Evolutionary conservation across 2,888 invertebrate species (phyloP).

Genomic region (Antheraea assamensis): DNA sequence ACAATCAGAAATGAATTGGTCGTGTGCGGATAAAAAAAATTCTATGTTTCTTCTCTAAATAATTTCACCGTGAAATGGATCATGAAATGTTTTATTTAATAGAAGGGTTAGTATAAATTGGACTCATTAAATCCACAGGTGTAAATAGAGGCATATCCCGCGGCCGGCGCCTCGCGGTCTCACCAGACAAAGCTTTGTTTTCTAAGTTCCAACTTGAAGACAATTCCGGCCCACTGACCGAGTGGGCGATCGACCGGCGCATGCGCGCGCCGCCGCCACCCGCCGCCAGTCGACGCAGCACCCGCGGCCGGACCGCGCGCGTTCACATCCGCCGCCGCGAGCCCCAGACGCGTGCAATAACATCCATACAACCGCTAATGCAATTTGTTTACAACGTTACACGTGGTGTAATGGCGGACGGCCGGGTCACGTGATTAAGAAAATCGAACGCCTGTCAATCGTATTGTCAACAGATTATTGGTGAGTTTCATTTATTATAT

Average conservation of each 20-base stretch:
- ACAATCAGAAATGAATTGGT: too few species aligned
- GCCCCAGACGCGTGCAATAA: slow-evolving; percentile 33
- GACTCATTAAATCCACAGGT: slow-evolving; percentile 59
- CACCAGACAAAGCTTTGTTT: slow-evolving; percentile 77
- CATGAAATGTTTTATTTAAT: not conserved
- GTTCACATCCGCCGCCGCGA: slow-evolving; percentile 29
- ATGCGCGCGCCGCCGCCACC: slow-evolving; percentile 55
- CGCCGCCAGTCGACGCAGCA: slow-evolving; percentile 55
- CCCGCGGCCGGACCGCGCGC: slow-evolving; percentile 63
- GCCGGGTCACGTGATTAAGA: slow-evolving; percentile 42
- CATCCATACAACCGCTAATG: slow-evolving; percentile 25
- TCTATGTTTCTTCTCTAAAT: not conserved
- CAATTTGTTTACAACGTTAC: slow-evolving; percentile 41
- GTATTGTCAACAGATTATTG: slow-evolving; percentile 11
- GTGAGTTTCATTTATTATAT: slow-evolving; percentile 17
- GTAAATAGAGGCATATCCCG: slow-evolving; percentile 56
- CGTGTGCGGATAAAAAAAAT: not conserved
- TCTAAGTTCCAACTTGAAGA: slow-evolving; percentile 57
- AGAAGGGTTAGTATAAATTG: slow-evolving; percentile 13
- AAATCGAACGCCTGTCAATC: slow-evolving; percentile 23
- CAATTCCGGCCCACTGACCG: slow-evolving; percentile 76
- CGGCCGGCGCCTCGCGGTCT: slow-evolving; percentile 78
- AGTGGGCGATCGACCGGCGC: slow-evolving; percentile 78
- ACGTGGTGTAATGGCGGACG: slow-evolving; percentile 48
- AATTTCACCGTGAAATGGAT: not conserved